A percentile compares a stretch with the other conserved stretches of the same genome.
Evolutionary conservation across 2,797 vertebrate genomes (phyloP).

Genomic region (Propithecus perrieri): DNA sequence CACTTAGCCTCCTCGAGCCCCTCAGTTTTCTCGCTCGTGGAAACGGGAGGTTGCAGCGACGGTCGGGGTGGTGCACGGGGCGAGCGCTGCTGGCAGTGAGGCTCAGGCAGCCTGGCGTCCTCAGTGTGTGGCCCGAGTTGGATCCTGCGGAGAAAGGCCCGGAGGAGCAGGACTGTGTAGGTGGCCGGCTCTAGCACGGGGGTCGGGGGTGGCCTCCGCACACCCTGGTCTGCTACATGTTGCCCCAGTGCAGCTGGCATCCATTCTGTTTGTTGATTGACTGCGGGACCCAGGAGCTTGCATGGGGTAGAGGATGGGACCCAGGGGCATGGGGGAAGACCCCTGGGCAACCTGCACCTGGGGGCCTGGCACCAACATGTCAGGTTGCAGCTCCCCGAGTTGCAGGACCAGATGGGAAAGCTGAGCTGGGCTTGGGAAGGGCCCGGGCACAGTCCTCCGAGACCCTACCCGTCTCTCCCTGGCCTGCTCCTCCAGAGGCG

Average conservation of each 20-base stretch:
- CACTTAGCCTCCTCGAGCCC: not conserved
- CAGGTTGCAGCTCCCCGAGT: not conserved
- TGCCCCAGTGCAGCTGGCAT: not conserved
- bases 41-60: not conserved
- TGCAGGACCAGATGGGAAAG: not conserved
- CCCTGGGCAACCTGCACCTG: not conserved
- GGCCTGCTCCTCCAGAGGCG: not conserved
- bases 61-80: not conserved
- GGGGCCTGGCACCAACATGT: not conserved
- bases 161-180: not conserved
- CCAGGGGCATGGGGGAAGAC: not conserved
- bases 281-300: not conserved
- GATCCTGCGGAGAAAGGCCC: not conserved
- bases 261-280: not conserved
- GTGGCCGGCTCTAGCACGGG: too few species aligned
- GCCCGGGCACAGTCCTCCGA: fast-evolving
- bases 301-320: not conserved
- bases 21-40: not conserved
- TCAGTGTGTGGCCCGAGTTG: not conserved
- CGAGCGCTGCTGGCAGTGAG: fast-evolving
- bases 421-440: not conserved
- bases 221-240: not conserved
- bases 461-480: too few species aligned
- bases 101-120: not conserved
- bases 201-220: not conserved